Base-by-base conservation (phyloP, 2,888 invertebrate genomes). In the Tetanocera ferruginea region DNA sequence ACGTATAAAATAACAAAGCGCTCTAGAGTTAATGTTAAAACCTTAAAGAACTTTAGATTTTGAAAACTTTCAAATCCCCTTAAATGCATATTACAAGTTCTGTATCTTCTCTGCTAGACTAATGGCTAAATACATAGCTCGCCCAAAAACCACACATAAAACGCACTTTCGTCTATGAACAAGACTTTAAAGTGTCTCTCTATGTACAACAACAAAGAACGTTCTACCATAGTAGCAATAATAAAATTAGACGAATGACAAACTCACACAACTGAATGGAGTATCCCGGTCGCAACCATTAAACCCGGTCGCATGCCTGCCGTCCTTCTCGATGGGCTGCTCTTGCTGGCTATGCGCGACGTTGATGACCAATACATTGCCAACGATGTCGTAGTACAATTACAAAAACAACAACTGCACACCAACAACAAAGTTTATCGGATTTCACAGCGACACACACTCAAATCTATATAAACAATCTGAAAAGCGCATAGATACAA, bases 321-420 rank as follows among this genome's bases (percentile, higher is more conserved):
- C 64, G 57, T 64, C 31, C 31, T 69, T 49, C 23, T 28, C 28
- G 11, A 11, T 69, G 31, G 51, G 23, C n/a, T 51, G 14, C 25
- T 25, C 49, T 69, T 9, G 31, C 19, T 57, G 25, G 28, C 11
- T 57, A 11, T 64, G 31, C 28, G n/a, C 49, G 49, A 49, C 28
- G 23, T 23, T 25, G 55, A 34, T 4, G 51, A 51, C 49, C 69
- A 49, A 69, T 69, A 73, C 69, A 51, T 69, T 49, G 28, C 14
- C 51, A 80, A 79, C 79, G 78, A 67, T 74, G 80, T 76, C 77
- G 79, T 76, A 78, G 80, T 77, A 80, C 79, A 77, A 80, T 78
- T 77, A 76, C 79, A 81, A 79, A 78, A 79, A 79, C 52, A 23
- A 23, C 55, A 23, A 23, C 55, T 14, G 8, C 55, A 55, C 69